phyloP scores from a whole-genome alignment of 2,797 vertebrate species.

The Lepilemur septentrionalis region DNA sequence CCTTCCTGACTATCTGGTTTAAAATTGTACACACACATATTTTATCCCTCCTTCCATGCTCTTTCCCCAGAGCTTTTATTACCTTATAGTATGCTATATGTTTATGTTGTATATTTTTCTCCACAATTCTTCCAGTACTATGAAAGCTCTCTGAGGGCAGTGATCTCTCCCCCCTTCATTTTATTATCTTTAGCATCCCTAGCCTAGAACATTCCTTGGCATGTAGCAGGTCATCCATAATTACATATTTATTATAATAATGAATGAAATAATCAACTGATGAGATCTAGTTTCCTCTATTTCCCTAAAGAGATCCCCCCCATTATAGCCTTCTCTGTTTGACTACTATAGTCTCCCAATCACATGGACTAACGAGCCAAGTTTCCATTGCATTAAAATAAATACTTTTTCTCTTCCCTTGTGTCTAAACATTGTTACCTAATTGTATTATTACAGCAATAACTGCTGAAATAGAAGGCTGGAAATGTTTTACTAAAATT shows the following conservation, averaged over 20 bases:
- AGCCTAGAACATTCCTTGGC: not conserved
- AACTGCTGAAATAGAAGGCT: not conserved
- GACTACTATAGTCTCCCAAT: not conserved
- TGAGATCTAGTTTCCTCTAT: not conserved
- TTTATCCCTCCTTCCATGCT: not conserved
- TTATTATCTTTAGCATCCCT: not conserved
- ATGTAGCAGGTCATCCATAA: not conserved
- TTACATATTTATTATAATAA: not conserved
- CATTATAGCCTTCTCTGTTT: not conserved
- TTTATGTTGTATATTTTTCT: not conserved
- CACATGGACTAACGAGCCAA: not conserved
- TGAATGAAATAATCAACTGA: not conserved
- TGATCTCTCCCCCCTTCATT: not conserved
- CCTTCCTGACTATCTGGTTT: not conserved
- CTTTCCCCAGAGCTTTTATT: not conserved
- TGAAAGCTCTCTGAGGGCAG: not conserved
- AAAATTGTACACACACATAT: not conserved
- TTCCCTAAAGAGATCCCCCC: not conserved
- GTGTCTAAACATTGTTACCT: not conserved
- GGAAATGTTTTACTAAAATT: not conserved
- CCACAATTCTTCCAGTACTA: not conserved
- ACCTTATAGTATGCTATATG: not conserved
- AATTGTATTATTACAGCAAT: not conserved
- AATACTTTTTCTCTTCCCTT: not conserved
- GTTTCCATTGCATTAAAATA: not conserved